Evolutionary conservation across 2,888 invertebrate genomes (phyloP).

Genomic region (Eupeodes luniger): DNA sequence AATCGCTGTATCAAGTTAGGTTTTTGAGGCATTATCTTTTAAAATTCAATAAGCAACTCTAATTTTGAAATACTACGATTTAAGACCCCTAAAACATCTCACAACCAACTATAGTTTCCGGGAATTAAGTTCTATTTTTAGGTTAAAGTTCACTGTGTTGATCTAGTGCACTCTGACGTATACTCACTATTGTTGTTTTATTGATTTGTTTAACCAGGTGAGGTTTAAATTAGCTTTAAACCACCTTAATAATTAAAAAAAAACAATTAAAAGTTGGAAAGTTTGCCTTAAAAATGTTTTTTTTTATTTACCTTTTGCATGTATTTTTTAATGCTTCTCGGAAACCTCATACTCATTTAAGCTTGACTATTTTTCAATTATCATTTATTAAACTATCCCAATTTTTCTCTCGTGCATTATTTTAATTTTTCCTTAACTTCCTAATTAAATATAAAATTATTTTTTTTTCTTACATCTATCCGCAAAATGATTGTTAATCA

Average conservation of each 20-base stretch:
- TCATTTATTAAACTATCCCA: neutral
- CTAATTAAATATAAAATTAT: neutral
- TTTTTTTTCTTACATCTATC: slow-evolving; percentile 10
- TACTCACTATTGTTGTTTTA: too few species aligned
- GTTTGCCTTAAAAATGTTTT: neutral
- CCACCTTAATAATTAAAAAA: neutral
- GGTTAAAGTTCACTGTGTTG: too few species aligned
- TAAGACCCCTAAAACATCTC: too few species aligned
- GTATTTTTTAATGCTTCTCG: neutral
- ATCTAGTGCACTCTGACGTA: too few species aligned
- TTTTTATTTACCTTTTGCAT: neutral
- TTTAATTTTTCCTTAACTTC: slow-evolving; percentile 30
- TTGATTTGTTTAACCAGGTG: too few species aligned
- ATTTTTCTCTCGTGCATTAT: neutral
- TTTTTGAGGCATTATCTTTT: too few species aligned
- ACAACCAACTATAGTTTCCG: too few species aligned
- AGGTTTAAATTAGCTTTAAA: too few species aligned
- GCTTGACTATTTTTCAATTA: neutral
- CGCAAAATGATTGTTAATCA: slow-evolving; percentile 46
- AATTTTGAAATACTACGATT: too few species aligned
- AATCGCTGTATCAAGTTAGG: too few species aligned
- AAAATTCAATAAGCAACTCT: too few species aligned
- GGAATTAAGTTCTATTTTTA: too few species aligned
- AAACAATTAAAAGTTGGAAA: neutral
- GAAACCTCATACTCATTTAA: slow-evolving; percentile 16